phyloP scores from a whole-genome alignment of 2,797 vertebrate species.

The Fundulus diaphanus region DNA sequence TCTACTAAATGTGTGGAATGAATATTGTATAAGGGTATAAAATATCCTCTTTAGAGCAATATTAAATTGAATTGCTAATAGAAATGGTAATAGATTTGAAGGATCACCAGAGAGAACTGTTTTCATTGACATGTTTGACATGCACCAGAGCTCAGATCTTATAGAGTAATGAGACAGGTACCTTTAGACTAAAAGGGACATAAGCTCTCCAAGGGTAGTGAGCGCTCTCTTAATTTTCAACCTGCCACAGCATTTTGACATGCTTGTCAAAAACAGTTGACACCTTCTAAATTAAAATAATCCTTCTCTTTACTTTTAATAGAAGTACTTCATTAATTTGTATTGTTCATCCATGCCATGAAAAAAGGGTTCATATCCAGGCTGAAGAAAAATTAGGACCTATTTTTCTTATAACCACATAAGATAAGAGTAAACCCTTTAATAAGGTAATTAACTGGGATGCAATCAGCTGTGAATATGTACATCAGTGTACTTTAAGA shows the following conservation, averaged over 20 bases:
- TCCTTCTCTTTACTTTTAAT: conserved; percentile 47
- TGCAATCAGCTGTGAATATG: conserved; percentile 55
- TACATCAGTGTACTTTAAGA: neutral
- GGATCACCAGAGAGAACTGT: conserved; percentile 31
- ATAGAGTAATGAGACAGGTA: conserved; percentile 31
- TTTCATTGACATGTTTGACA: conserved; percentile 43
- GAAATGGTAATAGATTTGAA: conserved; percentile 53
- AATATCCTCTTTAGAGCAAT: conserved; percentile 58
- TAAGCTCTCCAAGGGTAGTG: conserved; percentile 22
- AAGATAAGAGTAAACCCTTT: conserved; percentile 57
- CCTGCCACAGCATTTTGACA: conserved; percentile 52
- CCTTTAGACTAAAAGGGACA: conserved; percentile 11
- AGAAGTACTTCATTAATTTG: conserved; percentile 67
- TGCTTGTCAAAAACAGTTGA: conserved; percentile 63
- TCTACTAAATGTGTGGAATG: conserved; percentile 66
- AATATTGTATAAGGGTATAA: conserved; percentile 70
- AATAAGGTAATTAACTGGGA: conserved; percentile 69
- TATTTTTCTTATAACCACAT: conserved; percentile 31
- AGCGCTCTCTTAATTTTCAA: conserved; percentile 43
- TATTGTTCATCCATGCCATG: conserved; percentile 62
- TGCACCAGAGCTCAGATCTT: conserved; percentile 27
- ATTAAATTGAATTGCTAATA: conserved; percentile 57
- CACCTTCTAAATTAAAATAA: conserved; percentile 70
- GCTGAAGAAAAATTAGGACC: conserved; percentile 60
- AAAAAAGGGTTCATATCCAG: conserved; percentile 64